Evolutionary conservation across 2,113 vertebrate genomes (phyloP).

Genomic region (Phycodurus eques): DNA sequence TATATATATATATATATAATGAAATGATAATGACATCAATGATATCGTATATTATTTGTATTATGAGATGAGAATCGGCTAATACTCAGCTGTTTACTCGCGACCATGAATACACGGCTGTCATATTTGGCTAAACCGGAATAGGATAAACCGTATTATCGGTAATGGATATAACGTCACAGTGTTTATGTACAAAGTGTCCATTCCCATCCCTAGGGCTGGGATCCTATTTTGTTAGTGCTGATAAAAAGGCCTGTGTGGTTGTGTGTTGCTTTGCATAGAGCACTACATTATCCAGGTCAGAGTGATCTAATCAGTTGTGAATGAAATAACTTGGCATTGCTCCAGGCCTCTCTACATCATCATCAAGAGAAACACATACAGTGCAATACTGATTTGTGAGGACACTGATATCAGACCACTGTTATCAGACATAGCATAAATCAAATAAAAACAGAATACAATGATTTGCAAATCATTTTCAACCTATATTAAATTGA

Average conservation of each 20-base stretch:
- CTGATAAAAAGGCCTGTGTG: constrained; percentile 38
- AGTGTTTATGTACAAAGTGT: not conserved
- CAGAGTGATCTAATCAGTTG: constrained; percentile 69
- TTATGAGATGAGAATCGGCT: too few relatives aligned
- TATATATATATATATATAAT: too few relatives aligned
- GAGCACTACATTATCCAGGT: constrained; percentile 55
- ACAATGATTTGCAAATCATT: too few relatives aligned
- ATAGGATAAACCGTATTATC: not conserved
- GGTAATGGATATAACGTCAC: not conserved
- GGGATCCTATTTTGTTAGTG: constrained; percentile 6
- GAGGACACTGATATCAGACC: not conserved
- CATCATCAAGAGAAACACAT: not conserved
- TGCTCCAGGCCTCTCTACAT: constrained; percentile 44
- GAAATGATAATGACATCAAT: too few relatives aligned
- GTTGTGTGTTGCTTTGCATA: constrained; percentile 26
- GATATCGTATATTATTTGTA: too few relatives aligned
- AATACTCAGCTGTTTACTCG: not conserved
- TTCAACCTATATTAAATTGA: too few relatives aligned
- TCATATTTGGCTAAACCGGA: not conserved
- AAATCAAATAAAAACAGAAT: too few relatives aligned
- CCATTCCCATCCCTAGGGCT: not conserved
- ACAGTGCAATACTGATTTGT: constrained; percentile 8
- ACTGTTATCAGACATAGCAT: too few relatives aligned
- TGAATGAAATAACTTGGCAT: constrained; percentile 67
- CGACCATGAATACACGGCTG: not conserved